These are phyloP conservation scores for Dynastes maya DNA, from an alignment of 2,888 invertebrate species.

Conservation along the genomic window DNA sequence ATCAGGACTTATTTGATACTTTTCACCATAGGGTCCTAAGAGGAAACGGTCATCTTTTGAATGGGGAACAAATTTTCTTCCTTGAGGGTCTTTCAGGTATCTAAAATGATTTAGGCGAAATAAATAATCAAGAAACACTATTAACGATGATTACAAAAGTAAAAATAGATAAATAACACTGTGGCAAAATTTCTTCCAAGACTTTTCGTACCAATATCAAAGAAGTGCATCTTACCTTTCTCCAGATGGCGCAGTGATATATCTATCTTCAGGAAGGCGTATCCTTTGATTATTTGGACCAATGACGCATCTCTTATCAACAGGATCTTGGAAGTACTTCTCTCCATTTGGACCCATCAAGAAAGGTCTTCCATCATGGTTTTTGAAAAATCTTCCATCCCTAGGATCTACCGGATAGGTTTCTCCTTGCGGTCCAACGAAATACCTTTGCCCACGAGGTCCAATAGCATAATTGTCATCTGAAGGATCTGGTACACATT, in stretches of 20 bases:
- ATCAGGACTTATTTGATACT: conserved; percentile 40
- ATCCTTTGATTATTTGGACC: conserved; percentile 48
- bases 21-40: conserved; percentile 39
- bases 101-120: conserved; percentile 6
- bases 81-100: conserved; percentile 42
- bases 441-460: conserved; percentile 41
- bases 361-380: conserved; percentile 27
- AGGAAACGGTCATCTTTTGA: conserved; percentile 46
- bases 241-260: conserved; percentile 34
- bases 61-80: conserved; percentile 43
- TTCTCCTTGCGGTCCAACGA: conserved; percentile 42
- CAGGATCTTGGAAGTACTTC: conserved; percentile 42
- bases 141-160: not conserved
- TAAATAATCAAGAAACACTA: not conserved
- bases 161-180: too few relatives aligned
- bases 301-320: conserved; percentile 27
- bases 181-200: too few relatives aligned
- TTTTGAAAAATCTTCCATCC: conserved; percentile 47
- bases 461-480: conserved; percentile 48
- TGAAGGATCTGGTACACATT: conserved; percentile 40
- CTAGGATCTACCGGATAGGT: conserved; percentile 41
- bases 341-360: conserved; percentile 41
- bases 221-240: conserved; percentile 29
- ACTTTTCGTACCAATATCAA: too few relatives aligned
- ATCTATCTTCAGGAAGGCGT: conserved; percentile 45